Percentiles rank a stretch among this genome's conserved stretches.
Conservation (phyloP, 1,140 invertebrate species). For the Stegodyphus mimosarum region DNA sequence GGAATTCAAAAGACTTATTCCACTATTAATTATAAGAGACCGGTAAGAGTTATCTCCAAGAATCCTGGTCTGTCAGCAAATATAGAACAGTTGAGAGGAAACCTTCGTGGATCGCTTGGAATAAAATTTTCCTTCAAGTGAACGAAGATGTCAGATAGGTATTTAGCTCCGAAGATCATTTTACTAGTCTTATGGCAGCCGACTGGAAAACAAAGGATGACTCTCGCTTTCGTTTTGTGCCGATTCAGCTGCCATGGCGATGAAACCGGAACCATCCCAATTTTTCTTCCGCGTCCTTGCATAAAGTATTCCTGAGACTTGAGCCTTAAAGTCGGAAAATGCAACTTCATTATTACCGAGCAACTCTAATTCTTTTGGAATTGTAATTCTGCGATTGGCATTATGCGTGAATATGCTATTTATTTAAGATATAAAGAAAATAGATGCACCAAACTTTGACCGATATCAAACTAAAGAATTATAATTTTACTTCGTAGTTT, state of each 20-base stretch:
- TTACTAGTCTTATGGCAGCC: not conserved
- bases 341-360: too few species aligned
- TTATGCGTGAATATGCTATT: too few species aligned
- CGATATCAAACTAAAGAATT: too few species aligned
- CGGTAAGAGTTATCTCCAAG: not conserved
- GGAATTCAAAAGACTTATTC: not conserved
- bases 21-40: not conserved
- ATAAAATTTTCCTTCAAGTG: constrained; percentile 11
- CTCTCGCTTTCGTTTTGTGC: constrained; percentile 11
- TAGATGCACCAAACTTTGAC: too few species aligned
- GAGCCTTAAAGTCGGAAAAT: too few species aligned
- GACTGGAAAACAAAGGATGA: constrained; percentile 29
- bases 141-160: not conserved
- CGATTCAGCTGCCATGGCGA: not conserved
- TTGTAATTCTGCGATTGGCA: too few species aligned
- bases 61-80: not conserved
- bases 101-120: constrained; percentile 6
- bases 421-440: too few species aligned
- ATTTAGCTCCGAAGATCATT: constrained; percentile 29
- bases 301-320: not conserved
- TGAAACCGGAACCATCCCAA: not conserved
- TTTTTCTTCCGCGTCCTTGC: not conserved
- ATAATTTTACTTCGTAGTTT: too few species aligned
- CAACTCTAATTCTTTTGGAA: too few species aligned
- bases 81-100: not conserved